Evolutionary conservation across 2,797 vertebrate genomes (phyloP), one percentile per base, ranked within the genome.

Genomic region (Poliocrania exsul): DNA sequence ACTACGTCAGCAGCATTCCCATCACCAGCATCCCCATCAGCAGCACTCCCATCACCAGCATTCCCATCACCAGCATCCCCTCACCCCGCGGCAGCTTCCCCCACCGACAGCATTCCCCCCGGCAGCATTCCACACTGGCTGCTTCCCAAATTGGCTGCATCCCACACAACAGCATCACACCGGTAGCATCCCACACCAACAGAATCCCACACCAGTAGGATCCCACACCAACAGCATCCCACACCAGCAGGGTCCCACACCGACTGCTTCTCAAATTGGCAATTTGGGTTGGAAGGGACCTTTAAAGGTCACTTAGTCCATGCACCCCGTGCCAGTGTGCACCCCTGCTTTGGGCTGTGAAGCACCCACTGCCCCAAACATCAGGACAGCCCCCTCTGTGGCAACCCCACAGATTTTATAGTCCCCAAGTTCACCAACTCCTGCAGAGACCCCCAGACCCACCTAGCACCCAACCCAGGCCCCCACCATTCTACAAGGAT

Each of bases 271-370:
- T 42, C 40, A 42, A 42, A 42, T 17, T 5, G 3, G 40, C 40
- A 42, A 16, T 42, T 42, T 20, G 51, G 14, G 12, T 40, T 18
- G 33, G 38, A 57, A 25, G 13, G 29, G 33, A 13, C 21, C 2
- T 71, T 65, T 46, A 16, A 28, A 65, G 29, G 33, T 51, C 29
- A 31, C 57, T 71, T 51, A 33, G 3, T 16, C 24, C n/a, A 26
- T 12, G 23, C 24, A 11, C 19, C 14, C 13, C 0, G 0, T 13
- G 18, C 21, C 56, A 50, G 13, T 1, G 8, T 13, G 38, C 16
- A 5, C 19, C 47, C 24, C 47, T 47, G 42, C 1, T 33, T 40
- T 0, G 46, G 56, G 35, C 60, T 78, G 60, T 7, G 61, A 47
- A 31, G 13, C 14, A 16, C 40, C 6, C 62, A 15, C 2, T 28